Evolutionary conservation across 2,113 vertebrate genomes (phyloP), one percentile per base, ranked within the genome.

Genomic region (Heterotis niloticus): DNA sequence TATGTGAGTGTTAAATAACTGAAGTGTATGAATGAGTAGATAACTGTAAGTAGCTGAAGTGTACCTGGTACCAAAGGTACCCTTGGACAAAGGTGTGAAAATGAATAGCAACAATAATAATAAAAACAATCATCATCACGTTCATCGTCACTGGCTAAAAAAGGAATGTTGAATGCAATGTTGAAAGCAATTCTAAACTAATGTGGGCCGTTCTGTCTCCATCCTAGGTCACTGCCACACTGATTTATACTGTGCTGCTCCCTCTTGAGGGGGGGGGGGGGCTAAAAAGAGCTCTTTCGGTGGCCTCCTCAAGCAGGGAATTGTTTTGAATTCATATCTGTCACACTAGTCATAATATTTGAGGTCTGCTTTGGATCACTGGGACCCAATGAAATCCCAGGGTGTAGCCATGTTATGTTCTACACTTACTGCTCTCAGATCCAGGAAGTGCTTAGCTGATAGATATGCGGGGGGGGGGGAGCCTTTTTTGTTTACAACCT

Each of bases 281-380:
- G 29, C 18, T 52, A 29, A 71, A n/a, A 52, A 52, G 34, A 34
- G 68, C 23, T 64, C 62, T 23, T 64, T 34, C 60, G 51, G 75
- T 29, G 28, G 20, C 60, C 56, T 64, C 59, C 56, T 28, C 34
- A 44, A 11, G 16, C 56, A 20, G 57, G 60, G 75, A 60, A 17
- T 34, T 7, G 26, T 65, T 34, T 14, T 14, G 18, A 78, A 60
- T 60, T 57, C 24, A 18, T 66, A 78, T 70, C 77, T 66, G 34
- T 78, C 77, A 20, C 66, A 17, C 26, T 13, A 28, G 56, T 70
- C 66, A 78, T 44, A 78, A 78, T 26, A 71, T 70, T 51, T 34
- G n/a, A 17, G 10, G 24, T 26, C 52, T 68, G 23, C 16, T 68
- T 24, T 68, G 52, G 10, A 78, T 56, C 52, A 24, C 20, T 29